A percentile compares a stretch with the other conserved stretches of the same genome.
phyloP scores from a whole-genome alignment of 2,113 vertebrate species.

The Madoqua kirkii region DNA sequence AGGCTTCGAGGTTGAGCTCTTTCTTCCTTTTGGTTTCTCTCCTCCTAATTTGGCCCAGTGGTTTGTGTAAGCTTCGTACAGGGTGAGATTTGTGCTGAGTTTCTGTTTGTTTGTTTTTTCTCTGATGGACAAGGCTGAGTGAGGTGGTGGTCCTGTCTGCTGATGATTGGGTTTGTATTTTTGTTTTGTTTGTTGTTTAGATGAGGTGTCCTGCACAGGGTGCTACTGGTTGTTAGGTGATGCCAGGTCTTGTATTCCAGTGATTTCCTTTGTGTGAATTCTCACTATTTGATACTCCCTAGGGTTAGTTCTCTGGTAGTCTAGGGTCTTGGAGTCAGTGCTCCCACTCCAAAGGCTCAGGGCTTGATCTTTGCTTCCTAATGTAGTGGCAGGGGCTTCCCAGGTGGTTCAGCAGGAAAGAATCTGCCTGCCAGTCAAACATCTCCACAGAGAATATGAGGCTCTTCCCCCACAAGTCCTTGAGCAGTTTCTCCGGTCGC shows the following conservation, averaged over 20 bases:
- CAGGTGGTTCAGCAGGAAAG: not conserved
- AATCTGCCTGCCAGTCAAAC: constrained; percentile 85
- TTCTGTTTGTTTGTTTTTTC: not conserved
- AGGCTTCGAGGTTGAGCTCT: too few relatives aligned
- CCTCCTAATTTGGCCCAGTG: too few relatives aligned
- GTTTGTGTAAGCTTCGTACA: too few relatives aligned
- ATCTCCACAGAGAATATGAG: constrained; percentile 91
- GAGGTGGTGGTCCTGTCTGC: not conserved
- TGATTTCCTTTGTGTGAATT: not conserved
- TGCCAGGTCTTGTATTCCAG: not conserved
- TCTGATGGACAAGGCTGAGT: not conserved
- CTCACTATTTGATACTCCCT: not conserved
- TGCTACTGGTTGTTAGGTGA: not conserved
- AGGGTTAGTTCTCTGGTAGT: not conserved
- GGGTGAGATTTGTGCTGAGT: not conserved
- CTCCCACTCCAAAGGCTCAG: not conserved
- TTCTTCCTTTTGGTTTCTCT: too few relatives aligned
- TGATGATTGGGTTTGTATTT: not conserved
- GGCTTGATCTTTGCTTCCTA: not conserved
- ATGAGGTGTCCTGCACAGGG: not conserved
- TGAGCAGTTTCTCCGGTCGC: constrained; percentile 93
- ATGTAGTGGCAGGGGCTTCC: not conserved
- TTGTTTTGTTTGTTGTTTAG: not conserved
- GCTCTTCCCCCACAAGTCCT: constrained; percentile 93
- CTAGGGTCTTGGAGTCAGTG: not conserved